These are phyloP conservation scores for Phrynocephalus guinanensis DNA, from an alignment of 2,797 vertebrate genomes.

Conservation along the genomic window DNA sequence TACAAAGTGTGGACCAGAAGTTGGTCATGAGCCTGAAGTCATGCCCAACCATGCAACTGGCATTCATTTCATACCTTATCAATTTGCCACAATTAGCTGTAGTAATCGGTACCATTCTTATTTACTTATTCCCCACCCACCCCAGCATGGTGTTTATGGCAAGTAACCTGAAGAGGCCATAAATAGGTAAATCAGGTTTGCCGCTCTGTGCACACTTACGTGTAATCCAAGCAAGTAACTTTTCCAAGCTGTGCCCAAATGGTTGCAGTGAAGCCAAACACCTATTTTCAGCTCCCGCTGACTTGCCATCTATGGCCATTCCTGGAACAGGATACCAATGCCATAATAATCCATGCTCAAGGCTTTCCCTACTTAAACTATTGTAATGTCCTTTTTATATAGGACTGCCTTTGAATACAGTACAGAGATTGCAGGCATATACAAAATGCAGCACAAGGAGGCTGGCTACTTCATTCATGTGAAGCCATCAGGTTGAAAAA, in stretches of 20 bases:
- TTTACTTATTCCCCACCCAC: neutral
- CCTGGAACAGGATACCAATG: neutral
- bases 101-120: neutral
- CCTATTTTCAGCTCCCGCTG: neutral
- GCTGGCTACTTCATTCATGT: neutral
- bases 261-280: neutral
- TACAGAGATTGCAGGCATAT: neutral
- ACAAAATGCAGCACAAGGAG: neutral
- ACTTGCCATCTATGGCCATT: neutral
- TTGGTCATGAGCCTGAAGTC: too few species aligned
- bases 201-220: neutral
- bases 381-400: neutral
- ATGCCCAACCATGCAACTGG: too few species aligned
- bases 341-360: neutral
- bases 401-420: neutral
- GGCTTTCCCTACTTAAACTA: neutral
- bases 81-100: too few species aligned
- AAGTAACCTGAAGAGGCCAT: neutral
- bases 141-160: neutral
- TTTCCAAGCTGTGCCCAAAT: neutral
- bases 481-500: neutral
- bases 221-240: neutral
- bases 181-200: neutral
- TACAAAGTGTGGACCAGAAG: too few species aligned
- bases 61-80: too few species aligned